phyloP scores from a whole-genome alignment of 2,797 vertebrate species.

The Acomys russatus region DNA sequence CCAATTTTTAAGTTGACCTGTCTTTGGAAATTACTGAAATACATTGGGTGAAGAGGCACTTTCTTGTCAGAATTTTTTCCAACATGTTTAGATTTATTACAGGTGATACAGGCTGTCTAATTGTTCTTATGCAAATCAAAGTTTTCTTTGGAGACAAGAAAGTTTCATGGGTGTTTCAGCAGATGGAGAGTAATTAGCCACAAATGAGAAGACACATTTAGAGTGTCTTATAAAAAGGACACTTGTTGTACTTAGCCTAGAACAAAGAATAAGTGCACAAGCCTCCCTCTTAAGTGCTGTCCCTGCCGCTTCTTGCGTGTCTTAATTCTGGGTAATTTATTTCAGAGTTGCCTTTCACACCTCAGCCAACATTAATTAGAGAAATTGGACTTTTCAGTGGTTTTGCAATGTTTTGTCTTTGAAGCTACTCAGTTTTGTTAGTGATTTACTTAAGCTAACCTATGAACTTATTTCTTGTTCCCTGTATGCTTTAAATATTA shows the following conservation, averaged over 20 bases:
- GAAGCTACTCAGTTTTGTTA: not conserved
- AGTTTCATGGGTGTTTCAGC: constrained; percentile 30
- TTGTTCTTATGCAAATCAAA: constrained; percentile 64
- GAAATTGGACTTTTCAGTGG: not conserved
- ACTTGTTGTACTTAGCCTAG: constrained; percentile 12
- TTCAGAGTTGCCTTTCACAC: constrained; percentile 40
- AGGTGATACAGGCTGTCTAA: not conserved
- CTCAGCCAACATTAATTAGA: constrained; percentile 37
- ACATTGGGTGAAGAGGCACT: constrained; percentile 1
- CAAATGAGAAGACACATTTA: constrained; percentile 23
- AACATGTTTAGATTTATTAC: not conserved
- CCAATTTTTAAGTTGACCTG: not conserved
- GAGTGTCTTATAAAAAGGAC: constrained; percentile 52
- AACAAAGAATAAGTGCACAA: constrained; percentile 34
- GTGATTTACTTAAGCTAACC: not conserved
- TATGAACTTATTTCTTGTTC: not conserved
- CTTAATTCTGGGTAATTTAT: constrained; percentile 63
- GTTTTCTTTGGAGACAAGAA: constrained; percentile 49
- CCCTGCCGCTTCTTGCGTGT: not conserved
- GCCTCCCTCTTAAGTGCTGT: not conserved
- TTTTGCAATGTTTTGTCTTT: constrained; percentile 19
- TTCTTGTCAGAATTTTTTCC: not conserved
- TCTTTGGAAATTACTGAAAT: constrained; percentile 6
- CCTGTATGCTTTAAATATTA: not conserved
- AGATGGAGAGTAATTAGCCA: constrained; percentile 68